Evolutionary conservation across 1,140 invertebrate species (phyloP).

Genomic region (Apocrypta bakeri): DNA sequence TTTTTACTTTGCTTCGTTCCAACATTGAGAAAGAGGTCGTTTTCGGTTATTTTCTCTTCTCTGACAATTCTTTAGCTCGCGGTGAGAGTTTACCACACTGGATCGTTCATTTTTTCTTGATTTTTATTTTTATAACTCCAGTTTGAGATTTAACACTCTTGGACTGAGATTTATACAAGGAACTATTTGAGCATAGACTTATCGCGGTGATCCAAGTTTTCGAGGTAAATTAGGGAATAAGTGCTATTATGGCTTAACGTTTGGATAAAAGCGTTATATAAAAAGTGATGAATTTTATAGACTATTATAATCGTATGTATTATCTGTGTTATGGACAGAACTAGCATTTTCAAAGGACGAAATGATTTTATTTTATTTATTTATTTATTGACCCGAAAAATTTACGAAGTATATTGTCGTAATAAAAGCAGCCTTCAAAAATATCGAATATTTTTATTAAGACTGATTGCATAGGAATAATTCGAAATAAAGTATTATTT

Average conservation of each 20-base stretch:
- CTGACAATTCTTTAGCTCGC: too few species aligned
- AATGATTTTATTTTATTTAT: too few species aligned
- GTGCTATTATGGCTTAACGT: neutral
- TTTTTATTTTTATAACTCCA: slow-evolving; percentile 36
- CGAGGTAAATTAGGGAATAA: neutral
- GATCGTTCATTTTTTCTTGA: slow-evolving; percentile 3
- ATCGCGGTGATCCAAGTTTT: neutral
- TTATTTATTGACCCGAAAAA: too few species aligned
- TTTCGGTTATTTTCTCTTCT: neutral
- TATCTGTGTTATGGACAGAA: too few species aligned
- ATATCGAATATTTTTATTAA: too few species aligned
- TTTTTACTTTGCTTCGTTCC: neutral
- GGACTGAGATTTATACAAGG: slow-evolving; percentile 5
- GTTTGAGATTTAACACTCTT: slow-evolving; percentile 6
- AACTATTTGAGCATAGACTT: neutral
- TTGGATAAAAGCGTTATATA: neutral
- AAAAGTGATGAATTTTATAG: neutral
- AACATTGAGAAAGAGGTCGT: neutral
- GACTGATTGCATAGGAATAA: too few species aligned
- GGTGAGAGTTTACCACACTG: too few species aligned
- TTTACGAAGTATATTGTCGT: too few species aligned
- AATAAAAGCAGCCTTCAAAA: too few species aligned
- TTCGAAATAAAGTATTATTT: too few species aligned
- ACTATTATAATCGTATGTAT: too few species aligned
- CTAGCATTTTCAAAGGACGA: too few species aligned